Conservation (phyloP, 2,888 invertebrate genomes). For the Petrophora chlorosata region DNA sequence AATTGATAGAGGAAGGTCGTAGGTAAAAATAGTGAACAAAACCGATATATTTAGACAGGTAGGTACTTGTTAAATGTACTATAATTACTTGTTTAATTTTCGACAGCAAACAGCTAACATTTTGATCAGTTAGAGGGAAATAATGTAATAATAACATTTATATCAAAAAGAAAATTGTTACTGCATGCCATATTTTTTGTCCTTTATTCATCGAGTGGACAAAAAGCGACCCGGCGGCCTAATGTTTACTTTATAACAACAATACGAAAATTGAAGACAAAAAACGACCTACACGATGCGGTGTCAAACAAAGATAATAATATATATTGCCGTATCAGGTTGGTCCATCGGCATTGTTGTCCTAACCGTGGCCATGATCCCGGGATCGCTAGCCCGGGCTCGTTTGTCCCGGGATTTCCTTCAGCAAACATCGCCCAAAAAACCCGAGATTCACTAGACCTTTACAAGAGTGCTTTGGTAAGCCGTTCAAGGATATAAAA, state of each 20-base stretch:
- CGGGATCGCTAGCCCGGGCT: slow-evolving; percentile 61
- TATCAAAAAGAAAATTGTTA: background rate
- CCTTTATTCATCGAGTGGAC: slow-evolving; percentile 3
- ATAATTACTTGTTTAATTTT: too few relatives aligned
- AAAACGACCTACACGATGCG: slow-evolving; percentile 76
- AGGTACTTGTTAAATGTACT: too few relatives aligned
- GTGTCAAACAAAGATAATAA: slow-evolving; percentile 78
- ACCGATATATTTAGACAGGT: too few relatives aligned
- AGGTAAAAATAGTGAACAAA: slow-evolving; percentile 39
- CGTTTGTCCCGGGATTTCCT: slow-evolving; percentile 80
- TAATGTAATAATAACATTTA: background rate
- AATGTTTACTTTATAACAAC: slow-evolving; percentile 66
- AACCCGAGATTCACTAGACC: slow-evolving; percentile 78
- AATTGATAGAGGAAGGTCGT: slow-evolving; percentile 12
- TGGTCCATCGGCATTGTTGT: slow-evolving; percentile 73
- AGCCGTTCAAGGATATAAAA: slow-evolving; percentile 62
- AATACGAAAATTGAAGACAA: slow-evolving; percentile 72
- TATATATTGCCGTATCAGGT: slow-evolving; percentile 75
- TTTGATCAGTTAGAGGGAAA: slow-evolving; percentile 25
- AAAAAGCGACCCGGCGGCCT: slow-evolving; percentile 33
- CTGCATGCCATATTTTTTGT: slow-evolving; percentile 26
- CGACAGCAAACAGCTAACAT: too few relatives aligned
- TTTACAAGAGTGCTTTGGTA: slow-evolving; percentile 74
- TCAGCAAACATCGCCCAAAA: slow-evolving; percentile 77
- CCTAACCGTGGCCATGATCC: slow-evolving; percentile 73